Evolutionary conservation across 2,113 vertebrate genomes (phyloP).

Genomic region (Motacilla tschutschensis): DNA sequence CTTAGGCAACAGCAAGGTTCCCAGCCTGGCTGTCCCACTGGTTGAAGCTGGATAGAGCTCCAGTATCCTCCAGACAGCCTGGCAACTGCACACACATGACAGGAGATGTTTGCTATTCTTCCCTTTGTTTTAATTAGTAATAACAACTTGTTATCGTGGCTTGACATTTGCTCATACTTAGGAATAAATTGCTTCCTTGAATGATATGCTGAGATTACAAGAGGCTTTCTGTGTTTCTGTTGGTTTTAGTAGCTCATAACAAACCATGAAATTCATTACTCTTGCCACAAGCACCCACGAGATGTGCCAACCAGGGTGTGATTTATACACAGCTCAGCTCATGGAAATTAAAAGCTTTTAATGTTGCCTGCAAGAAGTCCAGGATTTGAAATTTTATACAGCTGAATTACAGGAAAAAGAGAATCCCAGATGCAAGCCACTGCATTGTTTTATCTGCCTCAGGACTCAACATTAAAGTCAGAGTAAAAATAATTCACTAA

Average conservation of each 20-base stretch:
- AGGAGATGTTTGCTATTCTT: slow-evolving; percentile 15
- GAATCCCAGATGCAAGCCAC: not conserved
- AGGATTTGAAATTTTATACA: slow-evolving; percentile 33
- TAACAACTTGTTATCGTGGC: slow-evolving; percentile 32
- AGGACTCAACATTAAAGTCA: slow-evolving; percentile 41
- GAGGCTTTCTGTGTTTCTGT: slow-evolving; percentile 29
- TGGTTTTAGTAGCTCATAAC: slow-evolving; percentile 53
- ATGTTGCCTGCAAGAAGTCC: slow-evolving; percentile 35
- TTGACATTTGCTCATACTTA: slow-evolving; percentile 55
- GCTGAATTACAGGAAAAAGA: not conserved
- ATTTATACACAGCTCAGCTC: not conserved
- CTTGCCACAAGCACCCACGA: slow-evolving; percentile 37
- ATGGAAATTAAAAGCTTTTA: slow-evolving; percentile 39
- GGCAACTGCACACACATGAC: not conserved
- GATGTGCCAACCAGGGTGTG: slow-evolving; percentile 3
- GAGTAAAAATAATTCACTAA: slow-evolving; percentile 62
- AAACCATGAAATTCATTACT: slow-evolving; percentile 49
- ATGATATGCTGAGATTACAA: slow-evolving; percentile 57
- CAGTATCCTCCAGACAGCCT: not conserved
- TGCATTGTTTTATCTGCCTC: slow-evolving; percentile 41
- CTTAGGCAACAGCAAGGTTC: not conserved
- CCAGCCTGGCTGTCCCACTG: not conserved
- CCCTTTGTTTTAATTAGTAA: slow-evolving; percentile 55
- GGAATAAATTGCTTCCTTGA: slow-evolving; percentile 41
- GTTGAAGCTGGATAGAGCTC: not conserved